phyloP scores from a whole-genome alignment of 2,797 vertebrate species.

The Muraenolepis orangiensis region DNA sequence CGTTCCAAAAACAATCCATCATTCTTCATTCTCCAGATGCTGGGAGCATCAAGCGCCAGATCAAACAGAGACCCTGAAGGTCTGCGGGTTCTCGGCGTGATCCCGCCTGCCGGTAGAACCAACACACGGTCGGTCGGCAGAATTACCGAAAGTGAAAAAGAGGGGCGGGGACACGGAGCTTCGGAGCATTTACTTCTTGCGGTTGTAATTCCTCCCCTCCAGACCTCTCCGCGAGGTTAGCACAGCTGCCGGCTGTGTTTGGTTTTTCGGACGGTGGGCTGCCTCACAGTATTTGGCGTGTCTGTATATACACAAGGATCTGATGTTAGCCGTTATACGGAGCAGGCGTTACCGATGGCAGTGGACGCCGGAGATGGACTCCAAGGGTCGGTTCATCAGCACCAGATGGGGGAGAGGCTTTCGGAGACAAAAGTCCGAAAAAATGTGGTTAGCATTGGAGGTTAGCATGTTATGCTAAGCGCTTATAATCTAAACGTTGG shows the following conservation, averaged over 20 bases:
- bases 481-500: slow-evolving; percentile 28
- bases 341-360: neutral
- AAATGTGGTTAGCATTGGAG: neutral
- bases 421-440: neutral
- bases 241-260: slow-evolving; percentile 18
- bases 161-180: slow-evolving; percentile 37
- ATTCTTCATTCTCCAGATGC: slow-evolving; percentile 53
- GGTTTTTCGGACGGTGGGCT: slow-evolving; percentile 20
- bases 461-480: slow-evolving; percentile 10
- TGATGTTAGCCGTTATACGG: neutral
- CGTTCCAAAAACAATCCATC: slow-evolving; percentile 43
- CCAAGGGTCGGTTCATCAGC: slow-evolving; percentile 7
- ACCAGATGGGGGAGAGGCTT: slow-evolving; percentile 15
- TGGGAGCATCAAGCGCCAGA: slow-evolving; percentile 51
- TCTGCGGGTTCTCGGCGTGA: slow-evolving; percentile 37
- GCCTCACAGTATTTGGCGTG: neutral
- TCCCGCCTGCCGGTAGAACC: neutral
- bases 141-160: slow-evolving; percentile 18
- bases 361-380: slow-evolving; percentile 8
- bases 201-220: slow-evolving; percentile 28
- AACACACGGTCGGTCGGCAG: slow-evolving; percentile 27
- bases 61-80: slow-evolving; percentile 40
- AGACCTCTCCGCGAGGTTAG: neutral
- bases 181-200: slow-evolving; percentile 43
- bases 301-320: slow-evolving; percentile 15